These are phyloP conservation scores for Glomeris marginata DNA, from an alignment of 2,888 invertebrate genomes.

Conservation along the genomic window DNA sequence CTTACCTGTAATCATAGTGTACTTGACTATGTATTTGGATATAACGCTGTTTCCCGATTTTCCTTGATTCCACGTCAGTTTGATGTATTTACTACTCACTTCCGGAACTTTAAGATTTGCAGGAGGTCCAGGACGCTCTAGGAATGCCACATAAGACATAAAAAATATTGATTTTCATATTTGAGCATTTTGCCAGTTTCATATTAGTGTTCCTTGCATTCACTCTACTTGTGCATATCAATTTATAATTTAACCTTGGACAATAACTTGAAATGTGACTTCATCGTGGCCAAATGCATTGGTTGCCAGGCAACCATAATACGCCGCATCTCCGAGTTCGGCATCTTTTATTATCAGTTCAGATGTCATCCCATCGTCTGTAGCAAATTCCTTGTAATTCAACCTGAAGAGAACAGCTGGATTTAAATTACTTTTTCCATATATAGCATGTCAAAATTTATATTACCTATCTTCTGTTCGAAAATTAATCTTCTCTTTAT, in stretches of 20 bases:
- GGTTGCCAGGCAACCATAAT: constrained; percentile 5
- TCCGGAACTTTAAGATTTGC: constrained; percentile 7
- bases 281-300: constrained; percentile 10
- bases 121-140: constrained; percentile 5
- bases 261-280: constrained; percentile 4
- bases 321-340: constrained; percentile 6
- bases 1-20: constrained; percentile 2
- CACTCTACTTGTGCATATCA: too few relatives aligned
- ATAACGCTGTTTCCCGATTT: constrained; percentile 8
- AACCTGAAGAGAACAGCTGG: constrained; percentile 3
- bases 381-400: constrained; percentile 4
- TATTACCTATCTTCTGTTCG: constrained; percentile 12
- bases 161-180: too few relatives aligned
- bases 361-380: constrained; percentile 3
- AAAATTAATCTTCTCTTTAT: constrained; percentile 16
- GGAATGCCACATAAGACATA: too few relatives aligned
- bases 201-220: too few relatives aligned
- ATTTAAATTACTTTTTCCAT: too few relatives aligned
- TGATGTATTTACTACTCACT: constrained; percentile 6
- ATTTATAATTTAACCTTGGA: constrained; percentile 4
- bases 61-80: constrained; percentile 8
- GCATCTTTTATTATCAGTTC: constrained; percentile 9
- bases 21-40: constrained; percentile 8
- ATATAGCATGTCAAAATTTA: neutral
- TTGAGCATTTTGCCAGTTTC: too few relatives aligned